Base-by-base conservation (phyloP, 2,797 vertebrate genomes). In the Arnoldichthys spilopterus region DNA sequence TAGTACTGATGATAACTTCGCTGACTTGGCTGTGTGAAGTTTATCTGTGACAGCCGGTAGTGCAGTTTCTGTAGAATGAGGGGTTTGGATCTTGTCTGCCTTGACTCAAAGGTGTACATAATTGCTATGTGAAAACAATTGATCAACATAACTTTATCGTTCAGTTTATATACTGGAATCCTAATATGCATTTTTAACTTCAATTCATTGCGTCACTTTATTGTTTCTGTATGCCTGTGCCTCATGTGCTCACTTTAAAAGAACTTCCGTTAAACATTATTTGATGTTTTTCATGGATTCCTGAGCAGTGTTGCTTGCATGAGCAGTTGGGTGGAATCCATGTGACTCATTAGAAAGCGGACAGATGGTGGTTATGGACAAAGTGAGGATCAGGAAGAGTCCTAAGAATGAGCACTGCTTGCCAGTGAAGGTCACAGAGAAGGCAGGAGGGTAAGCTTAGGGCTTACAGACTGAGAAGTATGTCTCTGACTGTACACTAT, bases 331-430 rank as follows among this genome's bases (percentile, higher is more conserved):
- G 34, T 78, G 68, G 67, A 54, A 80, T 45, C 72, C 43, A 54
- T 53, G 30, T 82, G 30, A 15, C 32, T 74, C 24, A 74, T 49
- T n/a, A 64, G 37, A 40, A 12, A 53, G 49, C 30, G 51, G 30
- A 58, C 73, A 58, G 6, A 66, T 22, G 32, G 34, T 56, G 26
- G 24, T 62, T 43, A 63, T 8, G 53, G 61, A 67, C 40, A 51
- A 56, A n/a, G 5, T 61, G 30, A 37, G 16, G 16, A 24, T 69
- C 56, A 34, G 37, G 69, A 80, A 76, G 67, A 80, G 70, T 76
- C 40, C n/a, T n/a, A 58, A 28, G 67, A 71, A 80, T 76, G 58
- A 76, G 26, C n/a, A n/a, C 7, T 12, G 30, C 53, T 66, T 72
- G 84, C 73, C 74, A 66, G 43, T 30, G 68, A 20, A 68, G 51